A percentile compares a stretch with the other conserved stretches of the same genome.
Conservation (phyloP, 1,140 invertebrate genomes). For the Sitodiplosis mosellana region DNA sequence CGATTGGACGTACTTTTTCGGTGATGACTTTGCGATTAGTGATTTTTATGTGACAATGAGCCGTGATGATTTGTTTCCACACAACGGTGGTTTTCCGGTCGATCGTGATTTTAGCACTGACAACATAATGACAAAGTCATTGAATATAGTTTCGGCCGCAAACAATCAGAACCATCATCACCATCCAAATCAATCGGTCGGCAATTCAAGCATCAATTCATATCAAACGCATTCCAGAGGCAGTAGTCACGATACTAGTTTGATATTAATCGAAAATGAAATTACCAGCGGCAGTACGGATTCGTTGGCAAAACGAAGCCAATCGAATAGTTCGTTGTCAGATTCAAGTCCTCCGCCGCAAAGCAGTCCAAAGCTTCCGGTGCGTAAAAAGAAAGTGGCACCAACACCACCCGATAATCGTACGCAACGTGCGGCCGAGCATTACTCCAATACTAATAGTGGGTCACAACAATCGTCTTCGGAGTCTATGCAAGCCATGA, state of each 20-base stretch:
- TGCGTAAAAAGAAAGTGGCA: slow-evolving; percentile 41
- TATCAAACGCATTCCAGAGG: slow-evolving; percentile 25
- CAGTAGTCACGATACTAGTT: slow-evolving; percentile 31
- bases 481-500: too few species aligned
- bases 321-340: slow-evolving; percentile 45
- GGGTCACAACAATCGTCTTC: slow-evolving; percentile 1
- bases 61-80: slow-evolving; percentile 27
- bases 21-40: slow-evolving; percentile 13
- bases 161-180: not conserved
- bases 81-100: slow-evolving; percentile 10
- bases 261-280: slow-evolving; percentile 28
- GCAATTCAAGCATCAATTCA: not conserved
- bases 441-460: slow-evolving; percentile 6
- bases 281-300: slow-evolving; percentile 9
- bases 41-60: slow-evolving; percentile 30
- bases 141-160: not conserved
- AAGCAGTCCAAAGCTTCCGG: slow-evolving; percentile 51
- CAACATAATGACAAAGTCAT: not conserved
- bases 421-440: slow-evolving; percentile 13
- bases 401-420: slow-evolving; percentile 36
- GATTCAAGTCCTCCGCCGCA: slow-evolving; percentile 43
- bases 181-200: not conserved
- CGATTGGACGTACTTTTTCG: slow-evolving; percentile 45
- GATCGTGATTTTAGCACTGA: not conserved
- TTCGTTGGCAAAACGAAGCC: slow-evolving; percentile 36